A percentile compares a stretch with the other conserved stretches of the same genome.
phyloP scores from a whole-genome alignment of 2,113 vertebrate species.

The Catharus minimus region DNA sequence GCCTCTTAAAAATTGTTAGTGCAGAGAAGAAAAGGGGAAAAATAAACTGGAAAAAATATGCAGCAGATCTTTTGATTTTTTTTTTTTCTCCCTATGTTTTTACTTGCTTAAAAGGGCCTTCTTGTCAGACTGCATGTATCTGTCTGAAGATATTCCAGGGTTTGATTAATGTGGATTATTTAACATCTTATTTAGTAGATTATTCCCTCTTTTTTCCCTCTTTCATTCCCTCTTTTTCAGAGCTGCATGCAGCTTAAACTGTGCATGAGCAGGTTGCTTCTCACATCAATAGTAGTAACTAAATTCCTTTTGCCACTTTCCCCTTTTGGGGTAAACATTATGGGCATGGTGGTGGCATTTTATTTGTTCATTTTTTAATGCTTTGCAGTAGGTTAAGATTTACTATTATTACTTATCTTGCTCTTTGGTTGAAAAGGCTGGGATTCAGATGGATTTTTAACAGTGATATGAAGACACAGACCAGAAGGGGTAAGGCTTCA shows the following conservation, averaged over 20 bases:
- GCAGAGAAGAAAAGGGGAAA: background rate
- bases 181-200: background rate
- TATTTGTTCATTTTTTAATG: background rate
- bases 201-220: background rate
- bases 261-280: background rate
- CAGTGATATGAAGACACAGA: background rate
- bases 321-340: background rate
- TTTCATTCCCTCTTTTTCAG: background rate
- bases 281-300: background rate
- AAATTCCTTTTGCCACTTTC: background rate
- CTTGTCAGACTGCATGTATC: background rate
- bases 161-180: background rate
- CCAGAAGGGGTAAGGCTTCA: background rate
- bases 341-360: background rate
- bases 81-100: background rate
- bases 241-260: background rate
- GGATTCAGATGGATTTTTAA: background rate
- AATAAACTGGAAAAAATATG: slow-evolving; percentile 23
- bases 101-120: background rate
- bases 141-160: background rate
- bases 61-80: background rate
- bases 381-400: background rate
- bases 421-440: background rate
- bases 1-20: slow-evolving; percentile 25
- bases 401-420: background rate